Evolutionary conservation across 2,113 vertebrate genomes (phyloP).

Genomic region (Microcebus tavaratra): DNA sequence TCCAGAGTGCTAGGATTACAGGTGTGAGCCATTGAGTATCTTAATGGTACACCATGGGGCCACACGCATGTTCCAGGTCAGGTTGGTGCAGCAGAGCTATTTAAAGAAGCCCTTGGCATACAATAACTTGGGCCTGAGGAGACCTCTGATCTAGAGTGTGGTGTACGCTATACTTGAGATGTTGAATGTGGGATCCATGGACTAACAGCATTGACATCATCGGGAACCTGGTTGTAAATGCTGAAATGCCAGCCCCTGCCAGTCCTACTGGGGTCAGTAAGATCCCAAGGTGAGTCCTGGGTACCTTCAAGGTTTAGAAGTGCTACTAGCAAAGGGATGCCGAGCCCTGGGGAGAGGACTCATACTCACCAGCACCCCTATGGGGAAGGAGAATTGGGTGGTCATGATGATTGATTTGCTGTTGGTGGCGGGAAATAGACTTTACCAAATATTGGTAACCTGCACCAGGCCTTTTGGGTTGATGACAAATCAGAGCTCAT

Average conservation of each 20-base stretch:
- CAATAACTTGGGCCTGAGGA: too few species aligned
- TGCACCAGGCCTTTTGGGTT: background rate
- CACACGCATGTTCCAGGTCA: too few species aligned
- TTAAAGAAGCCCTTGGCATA: too few species aligned
- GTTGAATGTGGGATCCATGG: too few species aligned
- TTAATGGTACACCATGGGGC: too few species aligned
- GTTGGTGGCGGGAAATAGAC: background rate
- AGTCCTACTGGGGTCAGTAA: background rate
- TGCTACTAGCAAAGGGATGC: fast-evolving
- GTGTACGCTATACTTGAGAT: too few species aligned
- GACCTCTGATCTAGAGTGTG: too few species aligned
- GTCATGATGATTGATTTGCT: background rate
- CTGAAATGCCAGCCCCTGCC: fast-evolving
- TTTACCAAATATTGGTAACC: fast-evolving
- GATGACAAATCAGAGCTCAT: background rate
- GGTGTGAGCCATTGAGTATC: too few species aligned
- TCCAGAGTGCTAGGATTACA: too few species aligned
- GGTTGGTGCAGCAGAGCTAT: too few species aligned
- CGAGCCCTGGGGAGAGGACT: background rate
- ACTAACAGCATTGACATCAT: too few species aligned
- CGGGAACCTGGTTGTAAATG: too few species aligned
- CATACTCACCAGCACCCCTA: fast-evolving
- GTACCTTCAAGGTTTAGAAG: background rate
- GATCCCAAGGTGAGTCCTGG: background rate
- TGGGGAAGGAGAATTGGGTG: background rate